Evolutionary conservation across 1,140 invertebrate species (phyloP).

Genomic region (Copidosoma floridanum): DNA sequence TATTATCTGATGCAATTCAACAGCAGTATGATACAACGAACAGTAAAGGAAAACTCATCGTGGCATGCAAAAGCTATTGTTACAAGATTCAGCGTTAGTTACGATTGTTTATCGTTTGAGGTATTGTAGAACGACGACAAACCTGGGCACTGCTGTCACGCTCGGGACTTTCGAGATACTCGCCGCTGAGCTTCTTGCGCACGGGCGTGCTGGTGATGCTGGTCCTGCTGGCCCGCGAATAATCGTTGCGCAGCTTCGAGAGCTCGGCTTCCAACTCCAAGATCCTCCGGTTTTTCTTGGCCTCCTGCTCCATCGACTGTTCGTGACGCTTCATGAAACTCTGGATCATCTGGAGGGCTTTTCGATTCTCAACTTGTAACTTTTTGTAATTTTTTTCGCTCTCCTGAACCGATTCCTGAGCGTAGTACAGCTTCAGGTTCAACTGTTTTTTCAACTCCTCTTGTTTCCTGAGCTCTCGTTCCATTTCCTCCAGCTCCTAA

Average conservation of each 20-base stretch:
- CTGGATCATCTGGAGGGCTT: constrained; percentile 49
- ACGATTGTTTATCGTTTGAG: constrained; percentile 28
- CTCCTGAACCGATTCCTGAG: constrained; percentile 36
- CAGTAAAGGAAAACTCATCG: too few species aligned
- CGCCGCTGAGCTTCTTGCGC: constrained; percentile 34
- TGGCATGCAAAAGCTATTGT: constrained; percentile 3
- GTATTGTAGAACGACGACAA: too few species aligned
- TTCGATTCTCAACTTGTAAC: constrained; percentile 43
- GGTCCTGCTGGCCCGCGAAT: constrained; percentile 20
- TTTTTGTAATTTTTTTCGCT: constrained; percentile 42
- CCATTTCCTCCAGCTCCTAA: constrained; percentile 47
- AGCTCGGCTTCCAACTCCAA: constrained; percentile 42
- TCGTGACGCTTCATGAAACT: constrained; percentile 47
- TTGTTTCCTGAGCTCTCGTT: constrained; percentile 37
- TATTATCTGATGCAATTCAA: background rate
- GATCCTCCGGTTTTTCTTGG: constrained; percentile 46
- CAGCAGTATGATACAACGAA: too few species aligned
- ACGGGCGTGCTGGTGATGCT: constrained; percentile 18
- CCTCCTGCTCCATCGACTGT: constrained; percentile 36
- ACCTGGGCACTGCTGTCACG: constrained; percentile 47
- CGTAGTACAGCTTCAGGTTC: constrained; percentile 42
- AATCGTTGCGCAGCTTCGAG: constrained; percentile 35
- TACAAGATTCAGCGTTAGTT: constrained; percentile 25
- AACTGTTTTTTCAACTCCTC: constrained; percentile 47
- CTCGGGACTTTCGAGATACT: constrained; percentile 40